Percentiles rank a stretch among this genome's conserved stretches.
These are phyloP conservation scores for Trematocara stigmaticum DNA, from an alignment of 2,113 vertebrate species.

Conservation along the genomic window DNA sequence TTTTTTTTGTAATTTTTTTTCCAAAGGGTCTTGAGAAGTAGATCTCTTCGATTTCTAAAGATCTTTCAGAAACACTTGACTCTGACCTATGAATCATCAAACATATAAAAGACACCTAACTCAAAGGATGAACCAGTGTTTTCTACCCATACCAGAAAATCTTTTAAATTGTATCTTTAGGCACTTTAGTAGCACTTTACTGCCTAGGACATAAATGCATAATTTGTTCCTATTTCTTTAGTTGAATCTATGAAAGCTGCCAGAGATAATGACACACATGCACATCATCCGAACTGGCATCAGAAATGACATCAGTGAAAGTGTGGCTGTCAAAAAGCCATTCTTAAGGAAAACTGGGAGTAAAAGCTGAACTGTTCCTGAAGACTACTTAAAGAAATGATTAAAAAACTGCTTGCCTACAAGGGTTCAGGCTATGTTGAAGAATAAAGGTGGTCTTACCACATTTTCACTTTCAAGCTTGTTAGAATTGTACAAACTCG, in stretches of 20 bases:
- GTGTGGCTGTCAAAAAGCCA: not conserved
- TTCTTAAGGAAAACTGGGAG: not conserved
- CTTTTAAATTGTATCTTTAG: not conserved
- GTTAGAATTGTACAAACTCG: not conserved
- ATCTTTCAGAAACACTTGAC: not conserved
- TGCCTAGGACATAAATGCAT: fast-evolving
- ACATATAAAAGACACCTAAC: not conserved
- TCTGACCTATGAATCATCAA: not conserved
- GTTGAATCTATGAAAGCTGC: not conserved
- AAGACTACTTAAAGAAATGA: not conserved
- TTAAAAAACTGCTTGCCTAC: not conserved
- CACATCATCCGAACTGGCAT: not conserved
- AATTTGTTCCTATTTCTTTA: not conserved
- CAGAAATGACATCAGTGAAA: not conserved
- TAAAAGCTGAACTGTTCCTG: not conserved
- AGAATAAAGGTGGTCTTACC: not conserved
- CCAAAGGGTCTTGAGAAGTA: not conserved
- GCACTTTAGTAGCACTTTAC: not conserved
- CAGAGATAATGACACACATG: not conserved
- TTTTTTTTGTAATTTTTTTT: not conserved
- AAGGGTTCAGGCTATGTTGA: not conserved
- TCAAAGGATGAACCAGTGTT: not conserved
- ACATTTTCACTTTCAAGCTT: not conserved
- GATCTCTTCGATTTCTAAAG: fast-evolving
- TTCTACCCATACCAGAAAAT: not conserved